Percentiles rank a stretch among this genome's conserved stretches.
phyloP scores from a whole-genome alignment of 2,113 vertebrate genomes.

The Etheostoma spectabile region DNA sequence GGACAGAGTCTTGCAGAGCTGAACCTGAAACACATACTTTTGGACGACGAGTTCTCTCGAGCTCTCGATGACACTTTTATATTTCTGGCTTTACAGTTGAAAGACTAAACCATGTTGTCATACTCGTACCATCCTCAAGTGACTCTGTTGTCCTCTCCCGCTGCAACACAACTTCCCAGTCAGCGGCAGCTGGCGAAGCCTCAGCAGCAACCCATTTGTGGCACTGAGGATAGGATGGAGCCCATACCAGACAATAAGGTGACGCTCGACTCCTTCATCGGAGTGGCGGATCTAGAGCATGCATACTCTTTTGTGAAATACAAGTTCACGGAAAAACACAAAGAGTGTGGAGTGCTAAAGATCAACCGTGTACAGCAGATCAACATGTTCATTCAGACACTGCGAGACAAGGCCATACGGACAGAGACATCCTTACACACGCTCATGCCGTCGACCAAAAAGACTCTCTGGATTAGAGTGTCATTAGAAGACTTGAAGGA shows the following conservation, averaged over 20 bases:
- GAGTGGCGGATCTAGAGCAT: neutral
- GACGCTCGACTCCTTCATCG: neutral
- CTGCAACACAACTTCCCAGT: too few relatives aligned
- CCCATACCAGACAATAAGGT: neutral
- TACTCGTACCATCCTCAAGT: neutral
- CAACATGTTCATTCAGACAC: neutral
- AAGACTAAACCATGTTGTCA: neutral
- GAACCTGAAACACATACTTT: neutral
- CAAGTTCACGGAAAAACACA: neutral
- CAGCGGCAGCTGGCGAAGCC: too few relatives aligned
- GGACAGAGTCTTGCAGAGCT: neutral
- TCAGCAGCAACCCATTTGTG: neutral
- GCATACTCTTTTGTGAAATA: constrained; percentile 1
- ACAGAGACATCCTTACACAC: neutral
- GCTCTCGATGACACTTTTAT: neutral
- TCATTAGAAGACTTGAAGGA: neutral
- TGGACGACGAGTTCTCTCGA: neutral
- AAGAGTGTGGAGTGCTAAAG: neutral
- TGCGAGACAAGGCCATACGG: neutral
- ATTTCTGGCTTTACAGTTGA: neutral
- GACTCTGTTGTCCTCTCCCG: neutral
- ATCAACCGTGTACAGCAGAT: neutral
- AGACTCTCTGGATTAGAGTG: neutral
- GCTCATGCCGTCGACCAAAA: neutral
- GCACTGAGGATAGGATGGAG: neutral